A percentile compares a stretch with the other conserved stretches of the same genome.
These are phyloP conservation scores for Oegoconia quadripuncta DNA, from an alignment of 2,888 invertebrate genomes.

Conservation along the genomic window DNA sequence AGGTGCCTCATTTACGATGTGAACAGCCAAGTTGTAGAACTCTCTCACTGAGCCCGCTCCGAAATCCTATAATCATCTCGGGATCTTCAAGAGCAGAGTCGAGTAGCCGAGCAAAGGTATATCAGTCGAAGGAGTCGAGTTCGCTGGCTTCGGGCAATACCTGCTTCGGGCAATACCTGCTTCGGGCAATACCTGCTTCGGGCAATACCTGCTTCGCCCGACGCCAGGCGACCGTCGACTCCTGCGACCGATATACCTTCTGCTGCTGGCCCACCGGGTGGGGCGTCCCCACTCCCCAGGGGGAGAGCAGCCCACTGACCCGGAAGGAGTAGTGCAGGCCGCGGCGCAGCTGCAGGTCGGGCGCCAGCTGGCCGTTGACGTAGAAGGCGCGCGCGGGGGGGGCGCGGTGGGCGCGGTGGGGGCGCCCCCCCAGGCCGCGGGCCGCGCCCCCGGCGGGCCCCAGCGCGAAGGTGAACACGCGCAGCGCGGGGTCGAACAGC, in stretches of 20 bases:
- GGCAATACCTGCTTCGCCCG: background rate
- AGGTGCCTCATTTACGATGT: too few relatives aligned
- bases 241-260: background rate
- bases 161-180: background rate
- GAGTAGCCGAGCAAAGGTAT: too few relatives aligned
- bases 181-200: background rate
- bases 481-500: constrained; percentile 84
- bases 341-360: constrained; percentile 91
- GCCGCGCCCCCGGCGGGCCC: constrained; percentile 89
- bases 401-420: constrained; percentile 78
- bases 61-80: too few relatives aligned
- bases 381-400: constrained; percentile 92
- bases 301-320: constrained; percentile 44
- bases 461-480: constrained; percentile 88
- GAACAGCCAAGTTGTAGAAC: too few relatives aligned
- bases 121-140: background rate
- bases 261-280: background rate
- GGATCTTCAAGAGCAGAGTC: too few relatives aligned
- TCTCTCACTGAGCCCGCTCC: too few relatives aligned
- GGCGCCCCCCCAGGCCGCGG: constrained; percentile 82
- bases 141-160: background rate
- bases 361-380: constrained; percentile 92
- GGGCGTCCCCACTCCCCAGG: too few relatives aligned
- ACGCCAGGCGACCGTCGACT: background rate
- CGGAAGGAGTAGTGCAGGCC: constrained; percentile 91